These are phyloP conservation scores for Ectemnius continuus DNA, from an alignment of 2,888 invertebrate genomes.

Conservation along the genomic window DNA sequence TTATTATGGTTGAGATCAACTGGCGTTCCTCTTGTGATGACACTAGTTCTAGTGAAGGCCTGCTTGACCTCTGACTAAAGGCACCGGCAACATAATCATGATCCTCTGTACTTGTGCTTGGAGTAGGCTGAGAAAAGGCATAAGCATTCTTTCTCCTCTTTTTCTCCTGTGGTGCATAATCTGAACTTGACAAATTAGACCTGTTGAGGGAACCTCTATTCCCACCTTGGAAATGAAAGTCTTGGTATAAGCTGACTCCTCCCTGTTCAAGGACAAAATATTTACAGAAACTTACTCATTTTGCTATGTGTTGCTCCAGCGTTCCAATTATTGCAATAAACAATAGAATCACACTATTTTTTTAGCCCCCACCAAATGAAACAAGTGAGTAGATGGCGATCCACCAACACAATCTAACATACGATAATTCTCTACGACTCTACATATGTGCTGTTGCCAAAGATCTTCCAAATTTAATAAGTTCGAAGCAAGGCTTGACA, in stretches of 20 bases:
- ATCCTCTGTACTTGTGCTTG: constrained; percentile 8
- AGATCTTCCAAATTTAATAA: too few species aligned
- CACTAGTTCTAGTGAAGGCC: not conserved
- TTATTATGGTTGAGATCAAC: constrained; percentile 58
- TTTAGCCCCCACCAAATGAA: too few species aligned
- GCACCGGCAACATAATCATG: not conserved
- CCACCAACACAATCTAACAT: too few species aligned
- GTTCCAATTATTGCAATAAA: constrained; percentile 1
- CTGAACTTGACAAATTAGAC: not conserved
- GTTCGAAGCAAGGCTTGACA: too few species aligned
- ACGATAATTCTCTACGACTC: too few species aligned
- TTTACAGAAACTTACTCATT: not conserved
- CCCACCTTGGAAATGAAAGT: too few species aligned
- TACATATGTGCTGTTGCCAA: too few species aligned
- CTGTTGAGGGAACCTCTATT: too few species aligned
- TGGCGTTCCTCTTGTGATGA: constrained; percentile 50
- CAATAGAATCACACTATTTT: too few species aligned
- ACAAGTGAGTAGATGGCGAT: too few species aligned
- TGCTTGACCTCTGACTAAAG: not conserved
- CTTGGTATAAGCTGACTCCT: too few species aligned
- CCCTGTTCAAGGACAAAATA: too few species aligned
- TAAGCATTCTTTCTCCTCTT: not conserved
- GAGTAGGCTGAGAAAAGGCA: constrained; percentile 15
- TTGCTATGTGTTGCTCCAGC: not conserved
- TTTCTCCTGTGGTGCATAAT: not conserved